Conservation (phyloP, 2,888 invertebrate genomes). For the Drosophila prostipennis region DNA sequence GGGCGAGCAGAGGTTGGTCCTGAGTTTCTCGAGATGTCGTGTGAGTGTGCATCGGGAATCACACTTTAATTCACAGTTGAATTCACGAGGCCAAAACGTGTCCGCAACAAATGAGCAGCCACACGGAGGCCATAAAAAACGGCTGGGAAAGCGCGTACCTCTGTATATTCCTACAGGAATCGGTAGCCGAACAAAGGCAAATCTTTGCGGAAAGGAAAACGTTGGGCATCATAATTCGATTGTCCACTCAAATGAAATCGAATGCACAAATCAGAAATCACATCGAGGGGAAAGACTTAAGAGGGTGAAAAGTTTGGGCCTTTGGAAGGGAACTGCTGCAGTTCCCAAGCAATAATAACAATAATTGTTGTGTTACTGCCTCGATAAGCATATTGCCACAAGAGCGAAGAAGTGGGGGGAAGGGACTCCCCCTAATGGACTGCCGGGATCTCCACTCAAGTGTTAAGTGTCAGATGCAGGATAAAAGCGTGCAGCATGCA, state of each 20-base stretch:
- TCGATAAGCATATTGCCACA: conserved; percentile 69
- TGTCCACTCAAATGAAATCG: conserved; percentile 78
- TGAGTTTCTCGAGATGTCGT: conserved; percentile 13
- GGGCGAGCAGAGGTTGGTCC: conserved; percentile 12
- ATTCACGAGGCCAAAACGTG: conserved; percentile 68
- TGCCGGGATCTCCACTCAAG: conserved; percentile 57
- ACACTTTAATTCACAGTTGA: conserved; percentile 72
- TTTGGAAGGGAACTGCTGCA: conserved; percentile 33
- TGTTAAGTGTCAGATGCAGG: conserved; percentile 79
- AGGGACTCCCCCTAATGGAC: conserved; percentile 31
- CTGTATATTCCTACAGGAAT: neutral
- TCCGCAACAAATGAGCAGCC: conserved; percentile 77
- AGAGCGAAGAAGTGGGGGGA: neutral
- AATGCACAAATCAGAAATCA: conserved; percentile 69
- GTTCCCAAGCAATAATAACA: conserved; percentile 76
- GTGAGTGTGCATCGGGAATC: conserved; percentile 64
- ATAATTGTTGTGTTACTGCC: conserved; percentile 66
- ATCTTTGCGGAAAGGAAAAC: conserved; percentile 46
- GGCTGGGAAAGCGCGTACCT: conserved; percentile 28
- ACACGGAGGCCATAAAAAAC: conserved; percentile 58
- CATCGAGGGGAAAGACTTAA: conserved; percentile 30
- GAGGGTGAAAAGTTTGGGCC: conserved; percentile 21
- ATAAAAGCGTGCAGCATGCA: conserved; percentile 78
- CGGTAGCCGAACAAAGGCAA: conserved; percentile 16
- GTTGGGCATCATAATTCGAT: conserved; percentile 70